Conservation (phyloP, 2,888 invertebrate species). For the Pachliopta kotzebuea region DNA sequence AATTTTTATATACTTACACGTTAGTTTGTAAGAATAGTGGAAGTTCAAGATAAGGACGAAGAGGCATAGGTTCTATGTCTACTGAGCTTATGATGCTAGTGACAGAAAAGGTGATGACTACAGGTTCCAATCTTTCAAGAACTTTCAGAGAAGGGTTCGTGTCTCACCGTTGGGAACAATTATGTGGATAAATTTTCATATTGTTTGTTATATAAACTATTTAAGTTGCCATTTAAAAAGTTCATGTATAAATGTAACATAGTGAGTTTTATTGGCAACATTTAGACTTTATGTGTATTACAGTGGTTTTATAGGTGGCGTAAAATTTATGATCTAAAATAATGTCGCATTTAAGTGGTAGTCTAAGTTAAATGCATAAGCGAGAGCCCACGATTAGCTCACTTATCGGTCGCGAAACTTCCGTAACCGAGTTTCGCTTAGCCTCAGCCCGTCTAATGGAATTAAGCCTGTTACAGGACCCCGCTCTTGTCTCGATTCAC, state of each 20-base stretch:
- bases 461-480: constrained; percentile 52
- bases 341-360: constrained; percentile 10
- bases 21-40: too few relatives aligned
- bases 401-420: constrained; percentile 65
- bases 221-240: not conserved
- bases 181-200: not conserved
- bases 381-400: constrained; percentile 50
- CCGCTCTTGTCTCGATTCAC: constrained; percentile 56
- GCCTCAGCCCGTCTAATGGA: constrained; percentile 51
- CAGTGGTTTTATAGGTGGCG: not conserved
- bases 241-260: not conserved
- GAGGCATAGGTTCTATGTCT: too few relatives aligned
- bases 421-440: constrained; percentile 53
- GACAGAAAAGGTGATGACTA: too few relatives aligned
- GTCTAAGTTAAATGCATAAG: constrained; percentile 40
- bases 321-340: constrained; percentile 1
- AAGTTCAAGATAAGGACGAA: too few relatives aligned
- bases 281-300: not conserved
- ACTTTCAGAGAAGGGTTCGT: too few relatives aligned
- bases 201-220: not conserved
- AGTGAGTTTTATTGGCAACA: not conserved
- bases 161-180: too few relatives aligned
- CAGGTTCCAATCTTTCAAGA: too few relatives aligned
- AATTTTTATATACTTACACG: too few relatives aligned
- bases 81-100: too few relatives aligned